phyloP scores from a whole-genome alignment of 1,140 invertebrate genomes.

The Pristionchus pacificus region DNA sequence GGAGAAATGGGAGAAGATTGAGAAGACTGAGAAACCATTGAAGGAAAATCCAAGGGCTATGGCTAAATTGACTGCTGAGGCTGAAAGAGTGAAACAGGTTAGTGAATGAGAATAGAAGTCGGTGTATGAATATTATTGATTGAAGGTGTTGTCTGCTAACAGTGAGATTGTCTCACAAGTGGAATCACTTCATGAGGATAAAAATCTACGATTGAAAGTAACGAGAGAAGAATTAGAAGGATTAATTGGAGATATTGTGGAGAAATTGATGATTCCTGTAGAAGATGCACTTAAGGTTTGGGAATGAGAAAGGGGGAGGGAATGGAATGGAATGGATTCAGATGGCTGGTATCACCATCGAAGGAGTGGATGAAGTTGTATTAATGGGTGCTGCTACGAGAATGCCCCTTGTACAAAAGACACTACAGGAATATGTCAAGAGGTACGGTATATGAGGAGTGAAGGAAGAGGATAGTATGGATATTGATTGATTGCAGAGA shows the following conservation, averaged over 20 bases:
- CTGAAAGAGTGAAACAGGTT: slow-evolving; percentile 82
- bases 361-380: slow-evolving; percentile 68
- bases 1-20: slow-evolving; percentile 77
- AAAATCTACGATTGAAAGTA: slow-evolving; percentile 81
- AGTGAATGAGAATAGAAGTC: background rate
- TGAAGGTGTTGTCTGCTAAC: slow-evolving; percentile 46
- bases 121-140: background rate
- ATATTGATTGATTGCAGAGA: slow-evolving; percentile 65
- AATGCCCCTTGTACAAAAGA: slow-evolving; percentile 83
- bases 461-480: background rate
- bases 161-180: slow-evolving; percentile 64
- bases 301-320: no score
- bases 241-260: slow-evolving; percentile 77
- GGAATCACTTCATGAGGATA: slow-evolving; percentile 87
- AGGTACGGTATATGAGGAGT: background rate
- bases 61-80: slow-evolving; percentile 93
- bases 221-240: slow-evolving; percentile 76
- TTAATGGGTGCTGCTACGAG: slow-evolving; percentile 88
- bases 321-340: background rate
- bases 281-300: slow-evolving; percentile 72
- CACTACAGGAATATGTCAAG: slow-evolving; percentile 60
- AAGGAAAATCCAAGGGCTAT: slow-evolving; percentile 73
- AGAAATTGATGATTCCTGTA: slow-evolving; percentile 74
- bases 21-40: slow-evolving; percentile 58
- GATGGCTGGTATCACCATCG: slow-evolving; percentile 69